Conservation (phyloP, 2,797 vertebrate species). For the Mus caroli region DNA sequence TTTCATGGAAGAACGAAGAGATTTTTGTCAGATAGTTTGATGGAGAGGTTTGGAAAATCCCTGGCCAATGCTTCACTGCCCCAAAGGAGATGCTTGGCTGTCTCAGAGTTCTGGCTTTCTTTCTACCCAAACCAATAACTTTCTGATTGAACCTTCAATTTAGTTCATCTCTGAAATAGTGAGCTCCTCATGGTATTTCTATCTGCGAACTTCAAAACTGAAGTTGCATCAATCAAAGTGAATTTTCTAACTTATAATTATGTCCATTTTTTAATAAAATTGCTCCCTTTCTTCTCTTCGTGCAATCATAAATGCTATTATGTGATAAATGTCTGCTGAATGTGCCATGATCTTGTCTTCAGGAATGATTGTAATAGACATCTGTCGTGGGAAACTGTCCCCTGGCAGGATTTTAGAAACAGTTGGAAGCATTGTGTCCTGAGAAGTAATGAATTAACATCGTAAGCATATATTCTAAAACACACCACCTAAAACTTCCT, state of each 20-base stretch:
- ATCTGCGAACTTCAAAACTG: constrained; percentile 9
- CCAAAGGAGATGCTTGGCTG: background rate
- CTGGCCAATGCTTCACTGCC: background rate
- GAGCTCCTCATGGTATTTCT: background rate
- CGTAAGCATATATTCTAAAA: background rate
- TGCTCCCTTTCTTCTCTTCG: background rate
- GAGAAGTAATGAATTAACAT: background rate
- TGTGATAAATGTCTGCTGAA: background rate
- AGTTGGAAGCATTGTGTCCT: background rate
- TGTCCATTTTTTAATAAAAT: constrained; percentile 39
- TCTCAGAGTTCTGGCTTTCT: background rate
- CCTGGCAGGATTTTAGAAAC: background rate
- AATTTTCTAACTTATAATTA: background rate
- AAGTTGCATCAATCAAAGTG: constrained; percentile 9
- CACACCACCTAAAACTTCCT: background rate
- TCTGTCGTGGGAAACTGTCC: background rate
- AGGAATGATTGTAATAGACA: background rate
- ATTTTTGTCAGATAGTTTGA: background rate
- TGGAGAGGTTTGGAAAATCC: background rate
- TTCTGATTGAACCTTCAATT: constrained; percentile 27
- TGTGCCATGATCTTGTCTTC: background rate
- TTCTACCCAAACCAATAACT: background rate
- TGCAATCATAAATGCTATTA: constrained; percentile 10
- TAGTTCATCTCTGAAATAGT: background rate
- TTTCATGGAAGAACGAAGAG: background rate